A percentile compares a stretch with the other conserved stretches of the same genome.
These are phyloP conservation scores for Porites australiensis DNA, from an alignment of 64 coral and sea anemone species.

Conservation along the genomic window DNA sequence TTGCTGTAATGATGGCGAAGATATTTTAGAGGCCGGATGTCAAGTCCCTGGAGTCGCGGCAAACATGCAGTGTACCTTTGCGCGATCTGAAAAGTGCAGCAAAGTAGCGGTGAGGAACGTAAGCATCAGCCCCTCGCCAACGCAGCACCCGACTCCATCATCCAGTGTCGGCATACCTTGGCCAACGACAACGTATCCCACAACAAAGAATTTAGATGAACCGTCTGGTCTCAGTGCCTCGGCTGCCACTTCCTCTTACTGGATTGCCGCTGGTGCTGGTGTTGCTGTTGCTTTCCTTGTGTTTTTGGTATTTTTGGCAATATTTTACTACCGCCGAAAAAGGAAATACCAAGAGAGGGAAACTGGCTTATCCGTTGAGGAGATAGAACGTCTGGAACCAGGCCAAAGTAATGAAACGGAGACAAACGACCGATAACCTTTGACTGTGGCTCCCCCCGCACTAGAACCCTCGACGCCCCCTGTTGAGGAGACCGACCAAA, in stretches of 20 bases:
- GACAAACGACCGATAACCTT: too few relatives aligned
- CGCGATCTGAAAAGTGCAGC: background rate
- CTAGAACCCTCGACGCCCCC: too few relatives aligned
- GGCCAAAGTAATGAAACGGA: too few relatives aligned
- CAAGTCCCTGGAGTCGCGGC: background rate
- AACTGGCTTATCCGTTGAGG: too few relatives aligned
- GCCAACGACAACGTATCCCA: background rate
- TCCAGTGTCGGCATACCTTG: background rate
- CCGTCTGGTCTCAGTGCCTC: too few relatives aligned
- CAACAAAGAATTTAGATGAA: background rate
- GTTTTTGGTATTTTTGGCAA: background rate
- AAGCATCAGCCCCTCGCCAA: background rate
- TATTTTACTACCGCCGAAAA: too few relatives aligned
- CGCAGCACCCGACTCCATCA: background rate
- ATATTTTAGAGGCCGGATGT: conserved; percentile 12
- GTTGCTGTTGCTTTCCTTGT: background rate
- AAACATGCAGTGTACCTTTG: background rate
- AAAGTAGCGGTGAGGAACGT: background rate
- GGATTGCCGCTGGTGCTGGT: background rate
- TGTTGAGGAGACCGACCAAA: background rate
- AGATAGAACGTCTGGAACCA: too few relatives aligned
- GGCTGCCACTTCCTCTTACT: too few relatives aligned
- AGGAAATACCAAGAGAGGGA: too few relatives aligned
- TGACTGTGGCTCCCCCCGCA: too few relatives aligned
- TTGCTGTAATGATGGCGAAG: conserved; percentile 50